phyloP scores from a whole-genome alignment of 2,888 invertebrate species.

The Orchestes rusci region DNA sequence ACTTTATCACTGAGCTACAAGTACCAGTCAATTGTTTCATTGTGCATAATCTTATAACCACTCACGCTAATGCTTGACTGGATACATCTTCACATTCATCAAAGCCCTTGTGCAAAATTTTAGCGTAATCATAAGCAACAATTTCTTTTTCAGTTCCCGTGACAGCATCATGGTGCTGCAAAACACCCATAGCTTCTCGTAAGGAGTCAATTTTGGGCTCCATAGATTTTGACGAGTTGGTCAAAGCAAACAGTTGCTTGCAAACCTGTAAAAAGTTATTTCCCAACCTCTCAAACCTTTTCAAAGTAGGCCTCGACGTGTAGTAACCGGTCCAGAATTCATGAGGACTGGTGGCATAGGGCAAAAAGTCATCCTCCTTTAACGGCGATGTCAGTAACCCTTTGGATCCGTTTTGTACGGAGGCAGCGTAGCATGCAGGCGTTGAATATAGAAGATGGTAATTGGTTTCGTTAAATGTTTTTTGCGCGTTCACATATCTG shows the following conservation, averaged over 20 bases:
- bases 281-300: conserved; percentile 65
- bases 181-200: conserved; percentile 61
- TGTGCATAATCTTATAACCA: neutral
- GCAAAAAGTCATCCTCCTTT: conserved; percentile 84
- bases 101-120: conserved; percentile 63
- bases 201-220: conserved; percentile 45
- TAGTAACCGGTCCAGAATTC: conserved; percentile 92
- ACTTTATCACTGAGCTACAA: neutral
- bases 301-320: conserved; percentile 73
- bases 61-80: conserved; percentile 31
- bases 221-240: conserved; percentile 44
- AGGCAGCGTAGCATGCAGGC: conserved; percentile 74
- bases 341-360: conserved; percentile 75
- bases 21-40: neutral
- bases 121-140: conserved; percentile 80
- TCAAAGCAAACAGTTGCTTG: conserved; percentile 63
- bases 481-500: conserved; percentile 14
- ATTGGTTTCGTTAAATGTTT: conserved; percentile 37
- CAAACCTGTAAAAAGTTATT: conserved; percentile 65
- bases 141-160: conserved; percentile 78
- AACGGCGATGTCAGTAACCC: conserved; percentile 54
- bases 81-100: conserved; percentile 44
- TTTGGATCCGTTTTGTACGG: conserved; percentile 56
- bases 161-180: conserved; percentile 88
- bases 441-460: conserved; percentile 76